These are phyloP conservation scores for Calliscelio sp. DNA, from an alignment of 2,888 invertebrate species.

Conservation along the genomic window DNA sequence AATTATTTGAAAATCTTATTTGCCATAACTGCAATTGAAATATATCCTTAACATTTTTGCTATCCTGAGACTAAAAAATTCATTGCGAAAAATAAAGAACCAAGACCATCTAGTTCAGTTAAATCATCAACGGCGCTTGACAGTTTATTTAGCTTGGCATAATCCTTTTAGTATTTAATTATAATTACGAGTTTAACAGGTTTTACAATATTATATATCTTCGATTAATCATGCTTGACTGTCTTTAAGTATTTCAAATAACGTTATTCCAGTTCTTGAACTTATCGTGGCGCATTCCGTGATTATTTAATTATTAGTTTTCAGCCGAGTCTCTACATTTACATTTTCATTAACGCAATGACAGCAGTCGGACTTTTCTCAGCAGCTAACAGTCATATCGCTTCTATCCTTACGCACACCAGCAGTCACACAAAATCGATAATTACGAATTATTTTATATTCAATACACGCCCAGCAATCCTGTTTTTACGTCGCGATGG, in stretches of 20 bases:
- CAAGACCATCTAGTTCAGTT: slow-evolving; percentile 1
- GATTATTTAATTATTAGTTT: slow-evolving; percentile 30
- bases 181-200: slow-evolving; percentile 40
- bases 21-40: too few species aligned
- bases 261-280: slow-evolving; percentile 30
- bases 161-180: slow-evolving; percentile 39
- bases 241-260: slow-evolving; percentile 33
- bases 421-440: background rate
- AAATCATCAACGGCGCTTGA: slow-evolving; percentile 35
- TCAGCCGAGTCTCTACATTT: background rate
- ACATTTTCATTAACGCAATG: slow-evolving; percentile 14
- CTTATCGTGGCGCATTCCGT: slow-evolving; percentile 13
- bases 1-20: too few species aligned
- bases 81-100: background rate
- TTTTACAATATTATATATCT: slow-evolving; percentile 33
- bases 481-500: too few species aligned
- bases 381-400: background rate
- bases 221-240: slow-evolving; percentile 28
- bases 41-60: background rate
- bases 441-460: slow-evolving; percentile 11
- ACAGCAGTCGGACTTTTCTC: slow-evolving; percentile 6
- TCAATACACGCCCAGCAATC: too few species aligned
- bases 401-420: background rate
- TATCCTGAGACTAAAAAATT: background rate
- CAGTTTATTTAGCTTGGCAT: slow-evolving; percentile 13